Evolutionary conservation across 1,140 invertebrate species (phyloP), one percentile per base, ranked within the genome.

Genomic region (Cecropterus lyciades): DNA sequence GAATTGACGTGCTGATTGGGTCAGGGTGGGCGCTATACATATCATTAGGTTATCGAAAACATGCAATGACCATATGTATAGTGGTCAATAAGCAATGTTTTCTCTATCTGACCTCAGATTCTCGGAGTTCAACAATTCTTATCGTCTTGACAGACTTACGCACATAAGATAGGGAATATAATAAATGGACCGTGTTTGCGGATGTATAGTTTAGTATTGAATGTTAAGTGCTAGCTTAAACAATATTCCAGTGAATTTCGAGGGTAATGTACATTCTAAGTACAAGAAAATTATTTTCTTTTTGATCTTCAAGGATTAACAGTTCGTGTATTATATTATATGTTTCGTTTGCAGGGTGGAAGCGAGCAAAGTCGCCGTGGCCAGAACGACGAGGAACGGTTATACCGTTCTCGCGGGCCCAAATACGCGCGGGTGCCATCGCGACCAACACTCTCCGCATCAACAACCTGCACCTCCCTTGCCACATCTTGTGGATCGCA

Each of bases 401-500:
- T 90, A 56, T 87, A 89, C 48, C 70, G 78, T 24, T 69, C 80
- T 8, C 79, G 84, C 15, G 89, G 87, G 4, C 82, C 85, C 0
- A 92, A 91, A 66, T 93, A 93, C 84, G 84, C 85, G 0, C 76
- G 92, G 42, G 92, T 93, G 33, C 92, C 92, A 8, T 92, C 92
- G 5, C 72, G 80, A 40, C 82, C 87, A 3, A 91, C 90, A 0
- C 79, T 93, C 24, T 92, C 92, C 0, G 81, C 89, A 10, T 92
- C 91, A 7, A 92, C 93, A 15, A 92, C 93, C 60, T 93, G 90
- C 77, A 94, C 93, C 13, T 93, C 82, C 11, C 73, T 94, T 20
- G 92, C 87, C 13, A 91, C 92, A 24, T 94, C 94, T 27, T 94
- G 93, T 65, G 92, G 94, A 15, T 94, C 94, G 11, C 94, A 93